Evolutionary conservation across 2,888 invertebrate genomes (phyloP).

Genomic region (Cyclophora albipunctata): DNA sequence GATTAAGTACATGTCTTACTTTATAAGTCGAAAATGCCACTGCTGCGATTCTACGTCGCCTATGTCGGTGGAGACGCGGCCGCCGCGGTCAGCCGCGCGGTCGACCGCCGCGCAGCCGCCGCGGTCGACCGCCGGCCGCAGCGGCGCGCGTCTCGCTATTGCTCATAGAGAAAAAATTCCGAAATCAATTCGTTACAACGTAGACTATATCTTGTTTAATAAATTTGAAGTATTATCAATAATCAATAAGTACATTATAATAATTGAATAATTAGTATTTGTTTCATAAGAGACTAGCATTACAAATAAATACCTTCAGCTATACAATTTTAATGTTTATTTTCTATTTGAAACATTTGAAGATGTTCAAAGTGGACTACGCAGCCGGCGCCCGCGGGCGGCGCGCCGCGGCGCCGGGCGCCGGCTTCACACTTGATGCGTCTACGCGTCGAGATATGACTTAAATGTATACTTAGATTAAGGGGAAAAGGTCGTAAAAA

Average conservation of each 20-base stretch:
- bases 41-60: conserved; percentile 70
- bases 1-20: conserved; percentile 69
- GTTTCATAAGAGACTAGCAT: conserved; percentile 76
- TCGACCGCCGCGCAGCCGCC: conserved; percentile 6
- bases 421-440: conserved; percentile 52
- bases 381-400: conserved; percentile 4
- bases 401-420: too few species aligned
- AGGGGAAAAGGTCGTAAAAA: conserved; percentile 72
- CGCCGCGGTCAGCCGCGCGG: conserved; percentile 1
- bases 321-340: conserved; percentile 73
- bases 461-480: conserved; percentile 72
- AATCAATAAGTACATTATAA: conserved; percentile 76
- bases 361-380: conserved; percentile 72
- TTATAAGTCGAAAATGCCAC: conserved; percentile 71
- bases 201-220: conserved; percentile 73
- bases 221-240: conserved; percentile 75
- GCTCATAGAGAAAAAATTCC: conserved; percentile 67
- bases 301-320: conserved; percentile 76
- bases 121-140: conserved; percentile 1
- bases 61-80: conserved; percentile 28
- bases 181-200: conserved; percentile 72
- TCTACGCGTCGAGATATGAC: conserved; percentile 73
- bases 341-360: conserved; percentile 71
- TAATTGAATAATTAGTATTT: conserved; percentile 76
- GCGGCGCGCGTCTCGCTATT: conserved; percentile 43